Evolutionary conservation across 2,113 vertebrate species (phyloP).

Genomic region (Progne subis): DNA sequence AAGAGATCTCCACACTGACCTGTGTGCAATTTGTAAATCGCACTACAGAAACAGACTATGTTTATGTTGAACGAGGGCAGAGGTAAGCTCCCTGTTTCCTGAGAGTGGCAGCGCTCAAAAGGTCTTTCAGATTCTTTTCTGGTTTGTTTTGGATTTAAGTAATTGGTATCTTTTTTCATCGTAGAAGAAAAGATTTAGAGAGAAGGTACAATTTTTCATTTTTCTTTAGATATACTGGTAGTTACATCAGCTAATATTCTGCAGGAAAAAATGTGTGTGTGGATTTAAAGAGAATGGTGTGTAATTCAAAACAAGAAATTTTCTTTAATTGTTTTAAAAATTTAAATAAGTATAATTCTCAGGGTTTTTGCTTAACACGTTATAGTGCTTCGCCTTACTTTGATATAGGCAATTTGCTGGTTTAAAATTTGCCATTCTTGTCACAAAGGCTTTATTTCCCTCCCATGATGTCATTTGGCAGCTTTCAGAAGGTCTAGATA

Average conservation of each 20-base stretch:
- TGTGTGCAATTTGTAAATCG: conserved; percentile 83
- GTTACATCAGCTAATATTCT: neutral
- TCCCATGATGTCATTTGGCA: neutral
- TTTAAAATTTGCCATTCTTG: neutral
- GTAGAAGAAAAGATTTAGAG: neutral
- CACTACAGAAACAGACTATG: conserved; percentile 82
- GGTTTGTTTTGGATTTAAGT: neutral
- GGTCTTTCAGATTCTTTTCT: neutral
- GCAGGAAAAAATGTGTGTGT: neutral
- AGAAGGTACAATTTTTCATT: neutral
- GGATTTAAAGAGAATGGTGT: neutral
- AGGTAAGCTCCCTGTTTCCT: conserved; percentile 70
- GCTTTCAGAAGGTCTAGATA: neutral
- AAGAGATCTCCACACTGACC: conserved; percentile 78
- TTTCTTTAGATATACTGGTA: neutral
- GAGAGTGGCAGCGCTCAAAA: neutral
- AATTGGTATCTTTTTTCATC: neutral
- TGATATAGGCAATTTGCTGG: neutral
- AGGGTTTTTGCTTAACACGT: neutral
- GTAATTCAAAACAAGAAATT: neutral
- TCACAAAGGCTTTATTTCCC: neutral
- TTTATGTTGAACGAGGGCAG: conserved; percentile 81
- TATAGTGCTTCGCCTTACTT: neutral
- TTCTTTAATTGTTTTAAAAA: neutral
- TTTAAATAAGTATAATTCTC: neutral